Evolutionary conservation across 2,888 invertebrate genomes (phyloP), one percentile per base, ranked within the genome.

Genomic region (Blastobasis lacticolella): DNA sequence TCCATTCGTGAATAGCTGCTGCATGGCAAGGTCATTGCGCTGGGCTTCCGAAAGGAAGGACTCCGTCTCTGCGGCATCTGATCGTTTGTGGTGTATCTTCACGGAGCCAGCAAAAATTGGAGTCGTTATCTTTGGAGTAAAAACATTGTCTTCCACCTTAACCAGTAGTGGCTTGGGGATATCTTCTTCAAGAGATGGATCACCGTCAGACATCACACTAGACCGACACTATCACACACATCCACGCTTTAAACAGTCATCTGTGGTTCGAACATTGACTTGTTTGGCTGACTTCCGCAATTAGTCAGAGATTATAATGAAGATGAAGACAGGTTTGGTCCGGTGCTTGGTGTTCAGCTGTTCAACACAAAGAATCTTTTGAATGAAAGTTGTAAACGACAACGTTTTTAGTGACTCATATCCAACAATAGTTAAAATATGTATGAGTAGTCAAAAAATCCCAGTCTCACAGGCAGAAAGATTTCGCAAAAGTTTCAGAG

Each of bases 131-230:
- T 86, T 87, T 48, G 88, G 86, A 38, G 83, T 82, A 58, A 84
- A 88, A 54, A 87, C 85, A 85, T 87, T 84, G 55, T 83, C 86
- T 57, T 87, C 87, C 5, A 69, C 66, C 57, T 66, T 75, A 48
- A 75, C 77, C 37, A 87, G 64, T 57, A 88, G 68, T 54, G 86
- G 81, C 62, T 78, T 78, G 36, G 88, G 88, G 52, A 83, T 68
- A 60, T 85, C 86, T 68, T 89, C 88, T 70, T 88, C 89, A 47
- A 89, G 76, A 53, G 89, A 89, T 64, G 89, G 89, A 60, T 85
- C 84, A 46, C 88, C 88, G 82, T 89, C 89, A 67, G 89, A 89
- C 89, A 89, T 89, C 68, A 84, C 86, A 81, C 23, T 23, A 23
- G 23, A 23, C 23, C 23, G 23, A 23, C 23, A 23, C 23, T 23